Conservation (phyloP, 2,113 vertebrate species). For the Chaetorhynchus papuensis region DNA sequence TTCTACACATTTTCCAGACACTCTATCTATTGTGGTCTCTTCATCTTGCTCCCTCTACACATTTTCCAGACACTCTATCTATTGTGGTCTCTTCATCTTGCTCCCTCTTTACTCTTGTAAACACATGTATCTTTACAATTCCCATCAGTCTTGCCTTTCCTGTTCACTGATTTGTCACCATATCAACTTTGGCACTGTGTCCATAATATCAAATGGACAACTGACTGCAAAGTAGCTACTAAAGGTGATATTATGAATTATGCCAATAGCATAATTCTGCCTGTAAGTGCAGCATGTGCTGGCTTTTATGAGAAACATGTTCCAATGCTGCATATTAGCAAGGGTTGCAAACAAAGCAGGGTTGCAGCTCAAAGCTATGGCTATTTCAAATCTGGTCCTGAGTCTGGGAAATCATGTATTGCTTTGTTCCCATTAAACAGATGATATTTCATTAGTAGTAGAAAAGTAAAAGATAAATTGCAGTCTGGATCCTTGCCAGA, state of each 20-base stretch:
- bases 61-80: not conserved
- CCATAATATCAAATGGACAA: not conserved
- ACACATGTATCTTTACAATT: not conserved
- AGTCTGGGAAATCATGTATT: not conserved
- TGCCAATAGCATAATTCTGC: not conserved
- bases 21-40: not conserved
- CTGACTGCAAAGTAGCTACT: not conserved
- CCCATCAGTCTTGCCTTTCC: not conserved
- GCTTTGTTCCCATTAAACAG: not conserved
- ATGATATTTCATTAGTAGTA: not conserved
- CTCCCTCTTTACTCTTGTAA: not conserved
- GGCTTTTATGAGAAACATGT: not conserved
- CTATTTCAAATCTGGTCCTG: not conserved
- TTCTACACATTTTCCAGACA: not conserved
- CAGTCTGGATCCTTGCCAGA: not conserved
- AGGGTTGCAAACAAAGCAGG: not conserved
- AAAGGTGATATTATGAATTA: not conserved
- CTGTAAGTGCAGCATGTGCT: not conserved
- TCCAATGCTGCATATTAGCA: not conserved
- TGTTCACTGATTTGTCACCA: not conserved
- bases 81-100: not conserved
- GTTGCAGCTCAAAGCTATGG: not conserved
- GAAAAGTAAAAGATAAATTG: not conserved
- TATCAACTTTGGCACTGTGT: not conserved
- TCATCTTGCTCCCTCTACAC: too few relatives aligned